Conservation (phyloP, 2,797 vertebrate genomes). For the Antrozous pallidus region DNA sequence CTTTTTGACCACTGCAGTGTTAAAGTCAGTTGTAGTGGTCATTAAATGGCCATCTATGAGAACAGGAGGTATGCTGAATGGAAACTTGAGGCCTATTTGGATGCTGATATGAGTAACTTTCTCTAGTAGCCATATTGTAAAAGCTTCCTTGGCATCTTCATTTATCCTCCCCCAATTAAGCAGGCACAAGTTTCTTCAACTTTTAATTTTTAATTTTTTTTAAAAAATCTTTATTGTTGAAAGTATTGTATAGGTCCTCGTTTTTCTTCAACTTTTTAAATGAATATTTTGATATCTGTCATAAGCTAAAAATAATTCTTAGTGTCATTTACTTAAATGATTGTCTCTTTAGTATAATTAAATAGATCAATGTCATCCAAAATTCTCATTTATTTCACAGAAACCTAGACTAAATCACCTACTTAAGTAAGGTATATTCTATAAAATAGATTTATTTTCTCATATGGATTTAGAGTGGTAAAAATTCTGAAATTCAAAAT, state of each 20-base stretch:
- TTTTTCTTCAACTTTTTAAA: slow-evolving; percentile 77
- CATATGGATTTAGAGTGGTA: slow-evolving; percentile 37
- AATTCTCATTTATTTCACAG: slow-evolving; percentile 67
- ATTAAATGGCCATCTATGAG: slow-evolving; percentile 69
- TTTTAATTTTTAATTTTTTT: slow-evolving; percentile 53
- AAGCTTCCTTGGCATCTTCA: slow-evolving; percentile 72
- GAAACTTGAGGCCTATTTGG: slow-evolving; percentile 55
- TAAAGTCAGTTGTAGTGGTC: slow-evolving; percentile 54
- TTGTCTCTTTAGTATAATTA: slow-evolving; percentile 76
- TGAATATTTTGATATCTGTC: slow-evolving; percentile 79
- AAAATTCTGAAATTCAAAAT: slow-evolving; percentile 24
- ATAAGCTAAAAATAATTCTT: slow-evolving; percentile 80
- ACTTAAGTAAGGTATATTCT: slow-evolving; percentile 59
- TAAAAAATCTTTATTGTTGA: no score
- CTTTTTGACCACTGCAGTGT: slow-evolving; percentile 68
- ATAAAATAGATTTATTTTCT: slow-evolving; percentile 33
- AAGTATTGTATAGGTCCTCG: no score
- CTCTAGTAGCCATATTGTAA: slow-evolving; percentile 69
- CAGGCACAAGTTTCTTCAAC: slow-evolving; percentile 70
- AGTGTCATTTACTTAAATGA: slow-evolving; percentile 76
- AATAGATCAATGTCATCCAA: slow-evolving; percentile 73
- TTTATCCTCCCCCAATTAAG: slow-evolving; percentile 73
- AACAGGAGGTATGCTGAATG: slow-evolving; percentile 69
- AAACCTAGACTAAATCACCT: slow-evolving; percentile 75
- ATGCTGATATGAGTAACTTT: slow-evolving; percentile 71